Evolutionary conservation across 2,113 vertebrate genomes (phyloP), one percentile per base, ranked within the genome.

Genomic region (Notiomystis cincta): DNA sequence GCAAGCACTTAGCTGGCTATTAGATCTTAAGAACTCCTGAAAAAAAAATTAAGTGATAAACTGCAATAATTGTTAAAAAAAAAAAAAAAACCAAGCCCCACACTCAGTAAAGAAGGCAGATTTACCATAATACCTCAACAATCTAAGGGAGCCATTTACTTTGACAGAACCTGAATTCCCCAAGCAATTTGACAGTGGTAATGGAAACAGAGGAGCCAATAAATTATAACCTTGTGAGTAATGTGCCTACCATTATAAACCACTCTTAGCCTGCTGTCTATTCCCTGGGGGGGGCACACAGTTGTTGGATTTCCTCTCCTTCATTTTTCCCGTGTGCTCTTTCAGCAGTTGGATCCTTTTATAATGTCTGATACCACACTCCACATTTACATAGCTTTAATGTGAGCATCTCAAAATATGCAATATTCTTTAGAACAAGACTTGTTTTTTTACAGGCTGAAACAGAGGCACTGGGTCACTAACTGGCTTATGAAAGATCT

Each of bases 201-300:
- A 95, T 97, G 95, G 93, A 97, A 96, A 93, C 88, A 93, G 88
- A 96, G 88, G 31, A 96, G 95, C 95, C 92, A 96, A 96, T 97
- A 96, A 95, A 97, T 94, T 96, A 96, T 65, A 96, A 95, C 88
- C 88, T 93, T 89, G 82, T 84, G 92, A 90, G 85, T 83, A 96
- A 96, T 84, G 90, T 0, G 4, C 72, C 96, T 94, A 92, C 95
- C 95, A 97, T 97, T 96, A 96, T 75, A 94, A 96, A 95, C 82
- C 95, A 93, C 92, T 97, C 88, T 80, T 66, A 83, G 90, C 51
- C 93, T 97, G 35, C 79, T 81, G 64, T 64, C 78, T 92, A 48
- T 92, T 60, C 92, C 90, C 51, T 8, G 24, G 24, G 25, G 56
- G 16, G 20, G 18, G 13, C 48, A 60, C 86, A 64, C 67, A 60